Evolutionary conservation across 2,888 invertebrate species (phyloP).

Genomic region (Volucella zonaria): DNA sequence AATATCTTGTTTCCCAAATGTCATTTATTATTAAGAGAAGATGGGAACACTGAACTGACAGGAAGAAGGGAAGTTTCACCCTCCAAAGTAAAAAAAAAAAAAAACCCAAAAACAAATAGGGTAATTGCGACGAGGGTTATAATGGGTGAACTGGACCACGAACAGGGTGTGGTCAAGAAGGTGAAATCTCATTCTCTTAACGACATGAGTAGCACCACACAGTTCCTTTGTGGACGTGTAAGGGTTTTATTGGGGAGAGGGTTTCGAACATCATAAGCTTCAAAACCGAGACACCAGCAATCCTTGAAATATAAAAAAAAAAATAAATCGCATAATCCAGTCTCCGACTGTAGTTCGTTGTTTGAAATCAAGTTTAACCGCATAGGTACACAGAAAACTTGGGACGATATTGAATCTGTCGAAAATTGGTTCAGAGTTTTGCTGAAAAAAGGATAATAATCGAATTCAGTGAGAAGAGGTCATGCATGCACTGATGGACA

Average conservation of each 20-base stretch:
- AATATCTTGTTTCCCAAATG: constrained; percentile 70
- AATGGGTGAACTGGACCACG: constrained; percentile 37
- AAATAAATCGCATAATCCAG: too few species aligned
- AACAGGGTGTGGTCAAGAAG: constrained; percentile 10
- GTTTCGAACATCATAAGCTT: not conserved
- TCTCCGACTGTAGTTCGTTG: too few species aligned
- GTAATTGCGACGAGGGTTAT: constrained; percentile 61
- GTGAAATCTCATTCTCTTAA: constrained; percentile 29
- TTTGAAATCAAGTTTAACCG: too few species aligned
- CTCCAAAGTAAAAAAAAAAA: not conserved
- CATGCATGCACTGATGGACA: constrained; percentile 19
- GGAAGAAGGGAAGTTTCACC: not conserved
- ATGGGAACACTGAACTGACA: constrained; percentile 35
- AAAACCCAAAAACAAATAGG: constrained; percentile 42
- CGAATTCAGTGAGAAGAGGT: constrained; percentile 18
- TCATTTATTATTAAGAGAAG: constrained; percentile 72
- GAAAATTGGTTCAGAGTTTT: too few species aligned
- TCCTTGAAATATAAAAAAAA: constrained; percentile 33
- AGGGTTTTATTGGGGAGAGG: not conserved
- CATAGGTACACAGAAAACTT: too few species aligned
- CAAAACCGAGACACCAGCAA: not conserved
- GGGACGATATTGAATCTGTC: too few species aligned
- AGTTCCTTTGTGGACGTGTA: not conserved
- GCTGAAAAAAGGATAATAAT: constrained; percentile 28
- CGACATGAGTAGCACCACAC: not conserved